Conservation (phyloP, 64 coral and sea anemone species). For the Stichodactyla helianthus region DNA sequence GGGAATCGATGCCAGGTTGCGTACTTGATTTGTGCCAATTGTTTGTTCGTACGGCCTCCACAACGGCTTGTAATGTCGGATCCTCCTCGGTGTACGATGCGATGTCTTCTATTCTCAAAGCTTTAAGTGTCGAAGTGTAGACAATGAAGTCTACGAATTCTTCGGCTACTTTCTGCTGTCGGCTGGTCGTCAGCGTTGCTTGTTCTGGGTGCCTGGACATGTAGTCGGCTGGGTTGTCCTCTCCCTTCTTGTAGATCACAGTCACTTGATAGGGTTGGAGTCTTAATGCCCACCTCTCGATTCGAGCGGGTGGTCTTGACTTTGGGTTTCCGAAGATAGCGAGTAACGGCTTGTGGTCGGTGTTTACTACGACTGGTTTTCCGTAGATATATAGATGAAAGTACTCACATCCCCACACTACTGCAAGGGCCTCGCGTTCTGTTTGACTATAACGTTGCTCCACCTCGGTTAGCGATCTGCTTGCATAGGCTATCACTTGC, state of each 20-base stretch:
- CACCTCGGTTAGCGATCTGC: too few relatives aligned
- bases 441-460: too few relatives aligned
- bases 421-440: too few relatives aligned
- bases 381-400: too few relatives aligned
- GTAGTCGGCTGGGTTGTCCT: slow-evolving; percentile 30
- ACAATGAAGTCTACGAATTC: slow-evolving; percentile 29
- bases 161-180: slow-evolving; percentile 33
- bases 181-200: slow-evolving; percentile 13
- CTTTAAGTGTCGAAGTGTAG: slow-evolving; percentile 7
- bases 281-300: slow-evolving; percentile 47
- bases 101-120: slow-evolving; percentile 45
- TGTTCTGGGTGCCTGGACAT: slow-evolving; percentile 47
- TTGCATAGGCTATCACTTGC: too few relatives aligned
- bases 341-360: slow-evolving; percentile 48
- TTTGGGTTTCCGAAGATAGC: slow-evolving; percentile 38
- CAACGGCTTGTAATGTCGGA: slow-evolving; percentile 44
- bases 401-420: too few relatives aligned
- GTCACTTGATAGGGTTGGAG: slow-evolving; percentile 48
- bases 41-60: slow-evolving; percentile 9
- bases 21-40: slow-evolving; percentile 33
- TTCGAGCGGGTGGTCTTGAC: slow-evolving; percentile 43
- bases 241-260: slow-evolving; percentile 33
- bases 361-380: not conserved
- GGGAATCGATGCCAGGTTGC: slow-evolving; percentile 15
- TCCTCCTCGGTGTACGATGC: slow-evolving; percentile 29